These are phyloP conservation scores for Resseliella maxima DNA, from an alignment of 2,888 invertebrate genomes.

Conservation along the genomic window DNA sequence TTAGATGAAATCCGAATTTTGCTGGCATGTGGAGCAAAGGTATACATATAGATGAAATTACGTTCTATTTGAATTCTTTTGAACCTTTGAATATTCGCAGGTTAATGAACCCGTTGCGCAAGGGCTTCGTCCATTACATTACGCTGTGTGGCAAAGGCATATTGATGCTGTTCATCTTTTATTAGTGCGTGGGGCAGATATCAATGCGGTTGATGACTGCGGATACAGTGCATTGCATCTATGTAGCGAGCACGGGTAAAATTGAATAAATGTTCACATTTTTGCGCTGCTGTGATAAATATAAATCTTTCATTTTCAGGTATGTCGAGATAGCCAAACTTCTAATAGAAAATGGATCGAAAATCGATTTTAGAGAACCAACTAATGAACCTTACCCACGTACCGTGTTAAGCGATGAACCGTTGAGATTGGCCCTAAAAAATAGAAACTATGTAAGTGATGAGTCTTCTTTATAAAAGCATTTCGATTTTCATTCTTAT, in stretches of 20 bases:
- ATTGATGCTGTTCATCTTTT: constrained; percentile 83
- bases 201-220: constrained; percentile 86
- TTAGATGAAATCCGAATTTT: constrained; percentile 88
- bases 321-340: constrained; percentile 77
- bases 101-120: constrained; percentile 84
- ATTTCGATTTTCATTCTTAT: not conserved
- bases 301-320: constrained; percentile 63
- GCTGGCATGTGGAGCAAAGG: constrained; percentile 86
- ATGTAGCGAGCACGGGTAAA: constrained; percentile 86
- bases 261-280: not conserved
- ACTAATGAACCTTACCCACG: constrained; percentile 78
- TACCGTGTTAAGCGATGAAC: constrained; percentile 85
- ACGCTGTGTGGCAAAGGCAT: constrained; percentile 90
- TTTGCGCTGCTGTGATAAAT: not conserved
- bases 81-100: constrained; percentile 62
- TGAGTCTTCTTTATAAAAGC: not conserved
- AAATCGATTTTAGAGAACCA: constrained; percentile 82
- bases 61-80: not conserved
- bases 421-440: constrained; percentile 87
- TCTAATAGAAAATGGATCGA: constrained; percentile 80
- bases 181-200: constrained; percentile 83
- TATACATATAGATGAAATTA: not conserved
- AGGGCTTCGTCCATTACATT: constrained; percentile 89
- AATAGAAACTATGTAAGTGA: constrained; percentile 78
- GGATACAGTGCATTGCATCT: constrained; percentile 92